These are phyloP conservation scores for Propithecus coquereli DNA, from an alignment of 2,113 vertebrate genomes.

Conservation along the genomic window DNA sequence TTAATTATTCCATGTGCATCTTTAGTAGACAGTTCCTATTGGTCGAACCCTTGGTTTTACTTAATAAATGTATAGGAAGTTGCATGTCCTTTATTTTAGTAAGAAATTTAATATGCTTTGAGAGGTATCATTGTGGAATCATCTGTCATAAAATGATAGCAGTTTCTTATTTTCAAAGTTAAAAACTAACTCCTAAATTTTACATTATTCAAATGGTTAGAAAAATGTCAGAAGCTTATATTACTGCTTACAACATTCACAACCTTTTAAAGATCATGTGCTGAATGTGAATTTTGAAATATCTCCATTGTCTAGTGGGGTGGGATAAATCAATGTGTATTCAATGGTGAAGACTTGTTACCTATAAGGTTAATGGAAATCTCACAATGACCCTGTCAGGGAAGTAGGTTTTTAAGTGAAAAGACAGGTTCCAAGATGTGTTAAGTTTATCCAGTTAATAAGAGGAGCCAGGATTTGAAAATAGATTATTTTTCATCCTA, in stretches of 20 bases:
- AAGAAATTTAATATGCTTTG: not conserved
- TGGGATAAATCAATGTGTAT: not conserved
- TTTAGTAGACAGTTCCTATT: not conserved
- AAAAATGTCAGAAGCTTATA: not conserved
- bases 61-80: not conserved
- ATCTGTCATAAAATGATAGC: not conserved
- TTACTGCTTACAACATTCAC: not conserved
- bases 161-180: not conserved
- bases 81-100: not conserved
- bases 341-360: not conserved
- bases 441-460: not conserved
- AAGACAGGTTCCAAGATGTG: not conserved
- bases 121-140: not conserved
- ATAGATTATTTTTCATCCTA: not conserved
- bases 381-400: not conserved
- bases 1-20: not conserved
- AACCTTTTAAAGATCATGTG: not conserved
- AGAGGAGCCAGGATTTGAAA: not conserved
- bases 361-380: not conserved
- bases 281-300: not conserved
- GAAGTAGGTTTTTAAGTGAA: not conserved
- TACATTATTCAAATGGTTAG: not conserved
- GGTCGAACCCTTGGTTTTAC: not conserved
- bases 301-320: not conserved
- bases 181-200: not conserved